Conservation (phyloP, 2,888 invertebrate species). For the Elegia similella region DNA sequence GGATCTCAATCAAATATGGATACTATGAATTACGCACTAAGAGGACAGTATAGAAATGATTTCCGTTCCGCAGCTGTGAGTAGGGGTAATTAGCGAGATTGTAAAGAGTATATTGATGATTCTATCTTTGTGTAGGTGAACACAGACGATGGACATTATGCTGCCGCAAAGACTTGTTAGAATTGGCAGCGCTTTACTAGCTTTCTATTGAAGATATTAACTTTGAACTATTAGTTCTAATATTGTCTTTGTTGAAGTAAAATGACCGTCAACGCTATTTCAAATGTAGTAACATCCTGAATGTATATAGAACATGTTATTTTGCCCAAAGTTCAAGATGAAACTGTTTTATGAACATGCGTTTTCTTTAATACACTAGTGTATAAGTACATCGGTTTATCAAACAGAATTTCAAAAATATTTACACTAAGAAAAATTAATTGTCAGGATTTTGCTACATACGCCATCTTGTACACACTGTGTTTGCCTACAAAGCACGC, state of each 20-base stretch:
- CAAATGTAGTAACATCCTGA: background rate
- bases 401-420: too few relatives aligned
- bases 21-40: constrained; percentile 47
- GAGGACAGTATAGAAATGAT: constrained; percentile 56
- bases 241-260: background rate
- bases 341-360: background rate
- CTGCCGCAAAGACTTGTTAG: background rate
- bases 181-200: constrained; percentile 14
- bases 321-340: background rate
- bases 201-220: constrained; percentile 5
- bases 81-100: constrained; percentile 62
- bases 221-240: background rate
- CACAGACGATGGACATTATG: background rate
- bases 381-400: too few relatives aligned
- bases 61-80: constrained; percentile 77
- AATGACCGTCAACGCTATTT: background rate
- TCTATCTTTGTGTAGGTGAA: constrained; percentile 6
- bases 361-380: background rate
- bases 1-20: constrained; percentile 64
- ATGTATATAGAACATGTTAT: background rate
- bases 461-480: constrained; percentile 3
- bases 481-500: constrained; percentile 19
- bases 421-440: background rate
- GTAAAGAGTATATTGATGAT: constrained; percentile 39
- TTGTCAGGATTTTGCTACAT: constrained; percentile 4